These are phyloP conservation scores for Cydia splendana DNA, from an alignment of 1,140 invertebrate genomes.

Conservation along the genomic window DNA sequence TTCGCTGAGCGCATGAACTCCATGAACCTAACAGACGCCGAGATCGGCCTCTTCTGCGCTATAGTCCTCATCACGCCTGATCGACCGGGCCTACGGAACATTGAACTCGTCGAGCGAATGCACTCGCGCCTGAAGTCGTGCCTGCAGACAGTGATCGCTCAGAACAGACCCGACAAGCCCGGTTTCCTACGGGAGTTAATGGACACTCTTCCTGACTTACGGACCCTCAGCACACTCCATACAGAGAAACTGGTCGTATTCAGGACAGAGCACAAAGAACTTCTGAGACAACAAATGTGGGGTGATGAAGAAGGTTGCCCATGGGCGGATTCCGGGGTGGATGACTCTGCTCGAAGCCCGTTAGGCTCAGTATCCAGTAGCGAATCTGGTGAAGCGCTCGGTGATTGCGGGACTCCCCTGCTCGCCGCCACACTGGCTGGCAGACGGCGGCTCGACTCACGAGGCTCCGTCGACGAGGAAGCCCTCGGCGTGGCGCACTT, in stretches of 20 bases:
- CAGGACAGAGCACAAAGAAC: constrained; percentile 92
- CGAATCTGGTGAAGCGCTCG: constrained; percentile 84
- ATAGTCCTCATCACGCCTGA: constrained; percentile 97
- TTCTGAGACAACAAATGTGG: constrained; percentile 86
- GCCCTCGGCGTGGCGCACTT: constrained; percentile 84
- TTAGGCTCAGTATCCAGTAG: constrained; percentile 92
- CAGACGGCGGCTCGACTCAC: constrained; percentile 87
- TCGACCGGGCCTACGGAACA: constrained; percentile 94
- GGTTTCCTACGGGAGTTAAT: constrained; percentile 92
- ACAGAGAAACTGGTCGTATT: constrained; percentile 97
- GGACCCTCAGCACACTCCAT: constrained; percentile 97
- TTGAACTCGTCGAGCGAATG: constrained; percentile 95
- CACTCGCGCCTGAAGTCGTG: constrained; percentile 92
- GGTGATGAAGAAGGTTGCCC: constrained; percentile 83
- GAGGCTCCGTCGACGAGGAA: constrained; percentile 87
- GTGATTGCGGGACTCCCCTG: constrained; percentile 86
- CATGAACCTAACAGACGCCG: constrained; percentile 93
- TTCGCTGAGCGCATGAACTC: constrained; percentile 96
- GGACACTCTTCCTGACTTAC: constrained; percentile 96
- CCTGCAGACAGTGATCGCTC: constrained; percentile 92
- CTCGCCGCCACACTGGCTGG: constrained; percentile 89
- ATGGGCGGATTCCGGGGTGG: constrained; percentile 87
- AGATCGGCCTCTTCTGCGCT: constrained; percentile 96
- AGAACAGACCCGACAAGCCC: constrained; percentile 90
- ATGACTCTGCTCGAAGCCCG: constrained; percentile 90